These are phyloP conservation scores for Drosophila mulleri DNA, from an alignment of 2,888 invertebrate species.

Conservation along the genomic window DNA sequence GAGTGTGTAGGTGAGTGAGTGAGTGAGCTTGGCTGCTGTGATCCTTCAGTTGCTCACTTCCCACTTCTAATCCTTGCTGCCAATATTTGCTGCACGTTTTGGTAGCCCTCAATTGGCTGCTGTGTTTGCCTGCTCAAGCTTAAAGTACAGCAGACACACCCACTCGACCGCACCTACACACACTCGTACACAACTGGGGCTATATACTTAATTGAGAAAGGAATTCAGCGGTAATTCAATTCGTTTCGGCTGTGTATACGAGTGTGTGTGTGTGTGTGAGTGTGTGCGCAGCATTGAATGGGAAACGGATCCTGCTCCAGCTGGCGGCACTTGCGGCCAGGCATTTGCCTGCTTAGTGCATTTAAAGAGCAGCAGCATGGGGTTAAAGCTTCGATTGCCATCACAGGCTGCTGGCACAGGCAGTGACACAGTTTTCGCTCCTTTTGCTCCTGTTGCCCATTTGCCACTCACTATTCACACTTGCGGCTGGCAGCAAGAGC, in stretches of 20 bases:
- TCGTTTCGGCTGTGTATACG: slow-evolving; percentile 28
- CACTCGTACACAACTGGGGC: slow-evolving; percentile 7
- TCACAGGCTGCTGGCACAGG: slow-evolving; percentile 3
- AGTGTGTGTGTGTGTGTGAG: not conserved
- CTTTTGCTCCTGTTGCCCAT: slow-evolving; percentile 15
- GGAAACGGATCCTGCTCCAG: slow-evolving; percentile 13
- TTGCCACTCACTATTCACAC: slow-evolving; percentile 33
- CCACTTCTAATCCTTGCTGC: slow-evolving; percentile 30
- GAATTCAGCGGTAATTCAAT: slow-evolving; percentile 70
- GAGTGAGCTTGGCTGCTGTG: slow-evolving; percentile 2
- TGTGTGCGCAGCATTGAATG: not conserved
- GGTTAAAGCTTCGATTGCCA: slow-evolving; percentile 25
- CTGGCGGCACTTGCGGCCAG: slow-evolving; percentile 16
- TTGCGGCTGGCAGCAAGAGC: slow-evolving; percentile 13
- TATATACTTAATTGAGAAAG: slow-evolving; percentile 71
- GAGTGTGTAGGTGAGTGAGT: not conserved
- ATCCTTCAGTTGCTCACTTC: slow-evolving; percentile 12
- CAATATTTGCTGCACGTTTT: slow-evolving; percentile 54
- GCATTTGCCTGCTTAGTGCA: slow-evolving; percentile 24
- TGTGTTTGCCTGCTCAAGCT: slow-evolving; percentile 27
- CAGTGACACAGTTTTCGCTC: slow-evolving; percentile 52
- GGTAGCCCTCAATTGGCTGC: slow-evolving; percentile 41
- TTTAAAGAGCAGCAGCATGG: slow-evolving; percentile 40
- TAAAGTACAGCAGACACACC: slow-evolving; percentile 17
- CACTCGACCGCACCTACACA: slow-evolving; percentile 9